Percentiles rank a stretch among this genome's conserved stretches.
These are phyloP conservation scores for Agrilus mali DNA, from an alignment of 2,888 invertebrate genomes.

Conservation along the genomic window DNA sequence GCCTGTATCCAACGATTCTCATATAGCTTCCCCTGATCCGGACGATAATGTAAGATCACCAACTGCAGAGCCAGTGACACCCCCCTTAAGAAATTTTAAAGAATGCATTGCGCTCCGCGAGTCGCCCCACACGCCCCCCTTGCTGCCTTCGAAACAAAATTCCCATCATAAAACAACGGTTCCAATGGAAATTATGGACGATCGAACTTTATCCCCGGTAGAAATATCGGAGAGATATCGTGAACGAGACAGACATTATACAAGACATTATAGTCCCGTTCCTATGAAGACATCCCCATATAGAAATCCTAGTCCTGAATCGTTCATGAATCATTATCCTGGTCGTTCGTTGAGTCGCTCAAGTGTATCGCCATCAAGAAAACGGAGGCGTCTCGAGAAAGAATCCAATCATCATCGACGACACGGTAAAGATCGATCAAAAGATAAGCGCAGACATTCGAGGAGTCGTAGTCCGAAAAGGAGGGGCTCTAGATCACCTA, in stretches of 20 bases:
- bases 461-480: conserved; percentile 48
- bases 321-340: conserved; percentile 12
- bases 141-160: conserved; percentile 4
- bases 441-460: conserved; percentile 39
- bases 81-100: conserved; percentile 32
- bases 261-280: conserved; percentile 13
- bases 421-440: conserved; percentile 35
- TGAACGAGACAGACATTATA: conserved; percentile 5
- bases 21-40: conserved; percentile 30
- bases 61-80: conserved; percentile 35
- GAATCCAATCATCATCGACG: conserved; percentile 31
- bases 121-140: conserved; percentile 56
- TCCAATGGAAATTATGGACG: conserved; percentile 15
- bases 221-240: conserved; percentile 19
- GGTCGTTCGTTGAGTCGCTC: conserved; percentile 19
- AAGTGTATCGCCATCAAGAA: conserved; percentile 28
- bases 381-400: conserved; percentile 31
- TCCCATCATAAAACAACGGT: conserved; percentile 9
- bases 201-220: conserved; percentile 18
- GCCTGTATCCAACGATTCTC: conserved; percentile 33
- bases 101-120: conserved; percentile 26
- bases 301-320: conserved; percentile 29
- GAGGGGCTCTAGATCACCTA: conserved; percentile 39
- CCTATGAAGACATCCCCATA: conserved; percentile 26
- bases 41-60: conserved; percentile 15